Evolutionary conservation across 2,113 vertebrate species (phyloP).

Genomic region (Triplophysa tibetana): DNA sequence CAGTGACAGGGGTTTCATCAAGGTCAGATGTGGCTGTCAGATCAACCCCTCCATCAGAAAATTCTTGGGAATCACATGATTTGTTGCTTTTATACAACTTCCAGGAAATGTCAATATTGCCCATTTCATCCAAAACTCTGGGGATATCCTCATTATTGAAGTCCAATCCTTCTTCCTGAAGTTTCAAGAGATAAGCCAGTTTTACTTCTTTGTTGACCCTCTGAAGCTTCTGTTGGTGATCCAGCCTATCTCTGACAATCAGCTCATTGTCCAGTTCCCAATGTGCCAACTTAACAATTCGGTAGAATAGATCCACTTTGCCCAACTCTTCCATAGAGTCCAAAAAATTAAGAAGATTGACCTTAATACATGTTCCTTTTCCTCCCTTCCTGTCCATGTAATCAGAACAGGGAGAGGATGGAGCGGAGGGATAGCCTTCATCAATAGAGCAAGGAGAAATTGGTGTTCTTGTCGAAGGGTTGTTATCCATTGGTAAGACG

Average conservation of each 20-base stretch:
- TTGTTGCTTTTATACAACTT: constrained; percentile 69
- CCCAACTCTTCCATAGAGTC: constrained; percentile 77
- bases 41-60: constrained; percentile 77
- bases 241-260: constrained; percentile 71
- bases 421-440: constrained; percentile 77
- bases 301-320: constrained; percentile 78
- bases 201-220: constrained; percentile 76
- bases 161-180: constrained; percentile 72
- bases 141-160: constrained; percentile 70
- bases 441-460: constrained; percentile 70
- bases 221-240: constrained; percentile 75
- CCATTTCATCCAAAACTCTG: constrained; percentile 73
- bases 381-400: constrained; percentile 66
- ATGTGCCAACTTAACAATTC: constrained; percentile 73
- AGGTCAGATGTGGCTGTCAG: constrained; percentile 74
- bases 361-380: constrained; percentile 58
- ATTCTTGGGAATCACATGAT: constrained; percentile 73
- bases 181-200: constrained; percentile 66
- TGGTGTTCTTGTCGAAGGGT: constrained; percentile 49
- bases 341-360: constrained; percentile 74
- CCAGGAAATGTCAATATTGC: constrained; percentile 70
- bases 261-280: constrained; percentile 75
- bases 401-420: constrained; percentile 72
- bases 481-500: constrained; percentile 56
- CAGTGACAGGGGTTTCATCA: constrained; percentile 69